phyloP scores from a whole-genome alignment of 2,888 invertebrate species.

The Omphaloscelis lunosa region DNA sequence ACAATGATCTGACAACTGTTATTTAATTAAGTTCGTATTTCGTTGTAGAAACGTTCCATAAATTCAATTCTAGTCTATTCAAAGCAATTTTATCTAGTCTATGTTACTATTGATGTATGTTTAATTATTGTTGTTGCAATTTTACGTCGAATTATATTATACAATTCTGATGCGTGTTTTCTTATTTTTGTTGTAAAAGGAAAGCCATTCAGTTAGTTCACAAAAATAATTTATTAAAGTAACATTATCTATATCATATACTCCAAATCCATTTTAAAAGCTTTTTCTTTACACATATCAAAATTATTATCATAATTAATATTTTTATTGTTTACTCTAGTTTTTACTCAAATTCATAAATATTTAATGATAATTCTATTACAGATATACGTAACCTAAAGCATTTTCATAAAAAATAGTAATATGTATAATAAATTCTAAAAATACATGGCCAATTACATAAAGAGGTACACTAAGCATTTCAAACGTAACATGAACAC shows the following conservation, averaged over 20 bases:
- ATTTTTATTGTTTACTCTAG: constrained; percentile 17
- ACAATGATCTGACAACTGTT: constrained; percentile 29
- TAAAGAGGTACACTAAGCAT: constrained; percentile 28
- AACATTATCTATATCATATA: constrained; percentile 41
- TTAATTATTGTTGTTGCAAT: constrained; percentile 56
- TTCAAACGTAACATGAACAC: constrained; percentile 33
- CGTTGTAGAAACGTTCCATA: constrained; percentile 53
- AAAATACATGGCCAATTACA: constrained; percentile 57
- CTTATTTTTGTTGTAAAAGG: constrained; percentile 9
- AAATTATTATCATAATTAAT: constrained; percentile 26
- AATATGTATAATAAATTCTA: constrained; percentile 37
- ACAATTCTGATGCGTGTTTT: constrained; percentile 26
- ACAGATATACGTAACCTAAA: constrained; percentile 12
- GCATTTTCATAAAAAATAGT: constrained; percentile 15
- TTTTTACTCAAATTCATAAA: constrained; percentile 31
- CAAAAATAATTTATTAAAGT: constrained; percentile 69
- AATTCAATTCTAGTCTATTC: constrained; percentile 67
- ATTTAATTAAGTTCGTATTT: constrained; percentile 34
- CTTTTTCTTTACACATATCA: constrained; percentile 50
- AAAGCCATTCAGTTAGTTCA: constrained; percentile 38
- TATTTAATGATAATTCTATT: constrained; percentile 26
- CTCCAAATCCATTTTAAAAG: constrained; percentile 35
- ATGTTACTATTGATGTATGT: constrained; percentile 59
- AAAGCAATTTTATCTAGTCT: constrained; percentile 66
- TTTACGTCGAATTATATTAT: constrained; percentile 56